phyloP scores from a whole-genome alignment of 2,888 invertebrate species.

The Agrochola lota region DNA sequence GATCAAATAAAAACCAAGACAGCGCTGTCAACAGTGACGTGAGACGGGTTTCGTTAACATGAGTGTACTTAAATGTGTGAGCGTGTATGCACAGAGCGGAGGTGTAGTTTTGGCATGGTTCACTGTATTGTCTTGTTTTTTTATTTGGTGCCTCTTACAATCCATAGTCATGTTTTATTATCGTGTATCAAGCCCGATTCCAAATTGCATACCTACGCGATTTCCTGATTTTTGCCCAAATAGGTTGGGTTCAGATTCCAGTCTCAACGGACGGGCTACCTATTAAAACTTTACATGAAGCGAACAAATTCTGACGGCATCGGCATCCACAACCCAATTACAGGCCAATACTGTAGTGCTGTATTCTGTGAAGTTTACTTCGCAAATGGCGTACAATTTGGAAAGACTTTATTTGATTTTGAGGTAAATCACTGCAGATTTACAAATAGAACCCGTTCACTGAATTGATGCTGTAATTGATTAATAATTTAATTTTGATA shows the following conservation, averaged over 20 bases:
- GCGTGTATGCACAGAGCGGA: no score
- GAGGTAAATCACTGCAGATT: background rate
- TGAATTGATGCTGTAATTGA: background rate
- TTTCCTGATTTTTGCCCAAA: background rate
- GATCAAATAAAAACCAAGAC: no score
- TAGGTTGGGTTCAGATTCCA: background rate
- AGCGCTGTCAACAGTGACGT: no score
- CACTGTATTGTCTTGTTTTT: no score
- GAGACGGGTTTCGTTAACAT: no score
- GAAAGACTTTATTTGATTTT: background rate
- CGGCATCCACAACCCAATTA: background rate
- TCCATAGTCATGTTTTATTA: background rate
- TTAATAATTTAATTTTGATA: no score
- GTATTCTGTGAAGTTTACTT: background rate
- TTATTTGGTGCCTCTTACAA: background rate
- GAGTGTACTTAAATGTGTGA: no score
- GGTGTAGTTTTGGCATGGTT: no score
- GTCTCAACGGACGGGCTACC: background rate
- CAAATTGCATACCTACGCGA: background rate
- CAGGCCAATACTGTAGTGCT: no score
- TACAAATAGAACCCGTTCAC: background rate
- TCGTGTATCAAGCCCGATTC: background rate
- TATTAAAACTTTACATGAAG: slow-evolving; percentile 7
- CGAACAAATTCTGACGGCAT: background rate
- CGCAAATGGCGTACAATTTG: background rate